phyloP scores from a whole-genome alignment of 2,113 vertebrate genomes.

The Amazona guildingii region DNA sequence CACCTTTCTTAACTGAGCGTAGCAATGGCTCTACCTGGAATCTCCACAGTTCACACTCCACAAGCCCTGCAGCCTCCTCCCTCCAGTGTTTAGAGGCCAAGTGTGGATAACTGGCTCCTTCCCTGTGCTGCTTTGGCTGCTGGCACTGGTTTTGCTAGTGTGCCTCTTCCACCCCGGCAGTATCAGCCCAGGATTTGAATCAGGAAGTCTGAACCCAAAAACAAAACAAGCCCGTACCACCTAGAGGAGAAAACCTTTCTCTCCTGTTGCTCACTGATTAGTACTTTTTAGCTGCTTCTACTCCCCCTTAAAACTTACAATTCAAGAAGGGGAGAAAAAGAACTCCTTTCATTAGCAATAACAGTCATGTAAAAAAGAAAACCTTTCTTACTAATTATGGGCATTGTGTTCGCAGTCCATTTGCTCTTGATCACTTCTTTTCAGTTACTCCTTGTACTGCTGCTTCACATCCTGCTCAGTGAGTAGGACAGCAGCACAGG shows the following conservation, averaged over 20 bases:
- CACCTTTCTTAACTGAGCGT: neutral
- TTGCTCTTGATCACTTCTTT: conserved; percentile 37
- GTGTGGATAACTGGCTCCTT: neutral
- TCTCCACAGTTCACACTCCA: neutral
- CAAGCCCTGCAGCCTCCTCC: neutral
- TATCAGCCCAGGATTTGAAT: neutral
- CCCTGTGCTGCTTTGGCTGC: neutral
- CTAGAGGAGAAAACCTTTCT: neutral
- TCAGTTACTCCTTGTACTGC: neutral
- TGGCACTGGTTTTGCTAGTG: neutral
- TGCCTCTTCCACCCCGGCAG: neutral
- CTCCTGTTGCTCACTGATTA: neutral
- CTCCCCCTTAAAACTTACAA: neutral
- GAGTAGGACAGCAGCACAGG: neutral
- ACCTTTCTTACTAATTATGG: conserved; percentile 21
- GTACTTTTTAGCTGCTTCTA: neutral
- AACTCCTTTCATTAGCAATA: neutral
- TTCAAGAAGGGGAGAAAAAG: conserved; percentile 6
- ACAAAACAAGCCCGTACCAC: neutral
- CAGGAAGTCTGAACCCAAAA: neutral
- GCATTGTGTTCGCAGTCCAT: neutral
- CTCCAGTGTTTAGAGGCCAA: neutral
- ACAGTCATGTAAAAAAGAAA: neutral
- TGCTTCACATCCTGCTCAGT: neutral
- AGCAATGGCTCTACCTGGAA: neutral